A percentile compares a stretch with the other conserved stretches of the same genome.
Conservation (phyloP, 2,888 invertebrate genomes). For the Glyphotaelius pellucidus region DNA sequence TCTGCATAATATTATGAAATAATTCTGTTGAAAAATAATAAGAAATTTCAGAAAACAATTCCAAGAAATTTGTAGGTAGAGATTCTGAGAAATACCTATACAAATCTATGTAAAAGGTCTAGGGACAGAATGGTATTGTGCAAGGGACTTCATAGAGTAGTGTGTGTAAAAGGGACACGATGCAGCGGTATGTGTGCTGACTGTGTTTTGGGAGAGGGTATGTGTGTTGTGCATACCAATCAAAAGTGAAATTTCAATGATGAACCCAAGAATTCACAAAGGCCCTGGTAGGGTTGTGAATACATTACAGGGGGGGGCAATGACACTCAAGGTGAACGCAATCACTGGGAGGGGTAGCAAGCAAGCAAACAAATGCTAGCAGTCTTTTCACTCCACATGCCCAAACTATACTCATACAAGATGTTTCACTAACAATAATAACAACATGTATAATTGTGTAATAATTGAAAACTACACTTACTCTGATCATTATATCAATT, state of each 20-base stretch:
- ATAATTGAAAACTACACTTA: not conserved
- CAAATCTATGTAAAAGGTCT: not conserved
- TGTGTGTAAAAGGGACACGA: not conserved
- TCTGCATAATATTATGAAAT: not conserved
- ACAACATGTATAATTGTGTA: not conserved
- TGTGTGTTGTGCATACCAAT: constrained; percentile 29
- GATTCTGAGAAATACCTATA: not conserved
- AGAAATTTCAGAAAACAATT: not conserved
- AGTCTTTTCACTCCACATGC: not conserved
- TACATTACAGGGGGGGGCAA: constrained; percentile 56
- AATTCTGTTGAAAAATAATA: not conserved
- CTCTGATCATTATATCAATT: not conserved
- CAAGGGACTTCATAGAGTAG: not conserved
- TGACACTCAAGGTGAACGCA: constrained; percentile 50
- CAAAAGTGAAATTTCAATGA: constrained; percentile 54
- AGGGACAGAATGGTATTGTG: not conserved
- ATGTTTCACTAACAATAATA: not conserved
- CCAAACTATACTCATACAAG: constrained; percentile 65
- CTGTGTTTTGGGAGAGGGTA: not conserved
- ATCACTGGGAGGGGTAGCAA: constrained; percentile 51
- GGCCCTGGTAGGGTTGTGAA: constrained; percentile 16
- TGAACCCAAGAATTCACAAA: constrained; percentile 53
- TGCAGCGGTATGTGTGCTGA: not conserved
- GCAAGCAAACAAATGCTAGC: not conserved
- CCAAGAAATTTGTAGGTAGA: not conserved